Evolutionary conservation across 64 coral and sea anemone species (phyloP).

Genomic region (Montipora foliosa): DNA sequence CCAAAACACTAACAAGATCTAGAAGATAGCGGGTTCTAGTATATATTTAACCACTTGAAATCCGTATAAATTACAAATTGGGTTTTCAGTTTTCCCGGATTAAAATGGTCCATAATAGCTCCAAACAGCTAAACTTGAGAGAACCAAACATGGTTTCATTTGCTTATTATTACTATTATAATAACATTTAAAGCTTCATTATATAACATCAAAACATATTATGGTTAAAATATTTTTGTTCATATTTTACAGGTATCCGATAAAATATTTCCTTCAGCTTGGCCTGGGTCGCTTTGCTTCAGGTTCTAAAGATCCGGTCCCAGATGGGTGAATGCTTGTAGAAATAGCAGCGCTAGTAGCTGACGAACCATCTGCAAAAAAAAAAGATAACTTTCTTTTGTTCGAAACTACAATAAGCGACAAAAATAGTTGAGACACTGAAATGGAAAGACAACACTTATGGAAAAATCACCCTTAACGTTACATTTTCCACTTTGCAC

Average conservation of each 20-base stretch:
- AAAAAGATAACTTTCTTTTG: background rate
- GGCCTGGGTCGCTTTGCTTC: constrained; percentile 40
- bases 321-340: constrained; percentile 1
- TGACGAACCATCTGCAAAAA: constrained; percentile 13
- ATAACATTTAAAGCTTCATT: constrained; percentile 19
- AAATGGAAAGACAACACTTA: background rate
- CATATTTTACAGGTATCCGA: constrained; percentile 35
- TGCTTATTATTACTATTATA: background rate
- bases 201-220: constrained; percentile 41
- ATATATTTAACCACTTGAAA: background rate
- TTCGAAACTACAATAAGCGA: background rate
- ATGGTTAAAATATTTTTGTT: constrained; percentile 49
- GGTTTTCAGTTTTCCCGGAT: background rate
- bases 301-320: constrained; percentile 23
- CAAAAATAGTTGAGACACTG: no score
- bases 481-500: no score
- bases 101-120: background rate
- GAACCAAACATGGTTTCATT: constrained; percentile 9
- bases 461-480: no score
- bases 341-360: background rate
- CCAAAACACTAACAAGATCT: background rate
- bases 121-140: background rate
- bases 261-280: constrained; percentile 34
- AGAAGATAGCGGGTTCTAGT: background rate
- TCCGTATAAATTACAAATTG: constrained; percentile 1